Percentiles rank a stretch among this genome's conserved stretches.
Evolutionary conservation across 2,797 vertebrate species (phyloP).

Genomic region (Alauda arvensis): DNA sequence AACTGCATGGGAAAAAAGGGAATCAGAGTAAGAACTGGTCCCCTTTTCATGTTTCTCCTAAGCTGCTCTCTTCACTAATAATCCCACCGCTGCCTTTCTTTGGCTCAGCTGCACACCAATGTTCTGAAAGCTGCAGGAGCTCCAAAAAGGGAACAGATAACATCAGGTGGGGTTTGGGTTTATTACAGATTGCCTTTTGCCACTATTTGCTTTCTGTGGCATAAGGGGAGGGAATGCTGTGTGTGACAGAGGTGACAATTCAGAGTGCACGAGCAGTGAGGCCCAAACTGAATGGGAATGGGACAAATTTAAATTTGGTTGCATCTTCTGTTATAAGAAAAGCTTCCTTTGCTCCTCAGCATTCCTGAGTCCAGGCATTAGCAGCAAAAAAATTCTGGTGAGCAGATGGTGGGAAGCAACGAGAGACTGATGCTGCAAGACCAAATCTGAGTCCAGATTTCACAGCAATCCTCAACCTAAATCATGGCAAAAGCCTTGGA

Average conservation of each 20-base stretch:
- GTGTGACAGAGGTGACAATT: background rate
- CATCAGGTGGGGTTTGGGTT: conserved; percentile 33
- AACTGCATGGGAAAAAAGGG: conserved; percentile 50
- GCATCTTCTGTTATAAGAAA: conserved; percentile 15
- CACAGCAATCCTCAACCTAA: background rate
- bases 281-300: background rate
- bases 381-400: conserved; percentile 39
- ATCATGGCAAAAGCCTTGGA: background rate
- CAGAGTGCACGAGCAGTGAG: background rate
- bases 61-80: conserved; percentile 60
- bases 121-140: conserved; percentile 52
- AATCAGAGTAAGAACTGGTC: conserved; percentile 26
- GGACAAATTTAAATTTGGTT: conserved; percentile 45
- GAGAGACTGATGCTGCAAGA: background rate
- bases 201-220: conserved; percentile 60
- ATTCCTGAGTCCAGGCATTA: background rate
- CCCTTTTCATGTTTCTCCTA: conserved; percentile 63
- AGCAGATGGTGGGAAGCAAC: conserved; percentile 36
- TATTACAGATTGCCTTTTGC: conserved; percentile 62
- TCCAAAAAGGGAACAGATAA: conserved; percentile 56
- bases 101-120: conserved; percentile 63
- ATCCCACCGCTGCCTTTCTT: conserved; percentile 56
- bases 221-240: conserved; percentile 46
- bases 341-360: background rate
- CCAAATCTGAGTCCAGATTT: background rate